Percentiles rank a stretch among this genome's conserved stretches.
Conservation (phyloP, 2,113 vertebrate genomes). For the Nibea albiflora region DNA sequence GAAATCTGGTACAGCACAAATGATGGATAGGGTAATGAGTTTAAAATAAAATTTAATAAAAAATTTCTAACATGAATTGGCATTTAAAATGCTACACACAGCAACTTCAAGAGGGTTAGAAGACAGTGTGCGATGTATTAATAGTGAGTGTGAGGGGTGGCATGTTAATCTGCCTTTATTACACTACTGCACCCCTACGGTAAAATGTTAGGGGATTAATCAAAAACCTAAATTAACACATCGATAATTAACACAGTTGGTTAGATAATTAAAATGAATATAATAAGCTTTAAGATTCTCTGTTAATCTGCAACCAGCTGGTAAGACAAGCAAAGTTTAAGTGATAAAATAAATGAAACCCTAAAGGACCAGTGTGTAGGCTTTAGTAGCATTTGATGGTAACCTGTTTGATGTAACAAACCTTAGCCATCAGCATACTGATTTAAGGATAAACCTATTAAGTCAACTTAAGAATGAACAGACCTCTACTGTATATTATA, state of each 20-base stretch:
- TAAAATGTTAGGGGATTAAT: not conserved
- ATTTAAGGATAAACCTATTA: not conserved
- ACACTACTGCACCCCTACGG: not conserved
- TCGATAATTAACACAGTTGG: not conserved
- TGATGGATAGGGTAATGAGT: not conserved
- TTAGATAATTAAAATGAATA: not conserved
- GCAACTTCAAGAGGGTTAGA: slow-evolving; percentile 25
- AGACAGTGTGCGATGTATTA: not conserved
- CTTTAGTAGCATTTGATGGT: not conserved
- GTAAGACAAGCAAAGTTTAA: no score
- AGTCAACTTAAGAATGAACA: not conserved
- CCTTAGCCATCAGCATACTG: not conserved
- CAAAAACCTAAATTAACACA: not conserved
- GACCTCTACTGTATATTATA: not conserved
- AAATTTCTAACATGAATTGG: not conserved
- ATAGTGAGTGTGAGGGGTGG: not conserved
- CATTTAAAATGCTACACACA: slow-evolving; percentile 13
- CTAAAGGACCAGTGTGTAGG: not conserved
- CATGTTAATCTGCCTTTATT: not conserved
- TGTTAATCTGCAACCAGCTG: no score
- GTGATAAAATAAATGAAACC: no score
- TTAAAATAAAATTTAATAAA: not conserved
- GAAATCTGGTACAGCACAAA: no score
- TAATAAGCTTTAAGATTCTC: not conserved
- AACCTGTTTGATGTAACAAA: not conserved